phyloP scores from a whole-genome alignment of 2,113 vertebrate genomes.

The Oreochromis niloticus region DNA sequence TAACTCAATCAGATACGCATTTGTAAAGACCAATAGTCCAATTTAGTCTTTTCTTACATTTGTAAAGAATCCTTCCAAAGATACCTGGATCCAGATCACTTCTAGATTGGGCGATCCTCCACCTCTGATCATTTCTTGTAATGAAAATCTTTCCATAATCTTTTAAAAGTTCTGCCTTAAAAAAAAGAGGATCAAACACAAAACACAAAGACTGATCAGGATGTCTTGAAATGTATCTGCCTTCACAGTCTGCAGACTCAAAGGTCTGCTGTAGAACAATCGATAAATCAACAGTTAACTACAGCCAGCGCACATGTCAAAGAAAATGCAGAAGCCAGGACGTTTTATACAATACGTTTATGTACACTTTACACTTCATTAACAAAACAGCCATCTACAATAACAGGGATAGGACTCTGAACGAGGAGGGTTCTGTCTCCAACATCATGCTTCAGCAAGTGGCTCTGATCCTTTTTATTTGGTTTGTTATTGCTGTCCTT shows the following conservation, averaged over 20 bases:
- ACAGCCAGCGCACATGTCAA: neutral
- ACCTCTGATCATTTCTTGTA: neutral
- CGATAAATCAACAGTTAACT: neutral
- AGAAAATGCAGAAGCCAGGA: slow-evolving; percentile 21
- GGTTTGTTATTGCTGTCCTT: slow-evolving; percentile 84
- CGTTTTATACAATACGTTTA: slow-evolving; percentile 75
- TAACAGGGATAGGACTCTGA: slow-evolving; percentile 54
- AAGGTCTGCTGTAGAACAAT: neutral
- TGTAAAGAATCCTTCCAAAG: neutral
- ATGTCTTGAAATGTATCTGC: neutral
- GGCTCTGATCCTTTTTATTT: slow-evolving; percentile 68
- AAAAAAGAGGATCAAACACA: neutral
- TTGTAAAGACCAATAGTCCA: neutral
- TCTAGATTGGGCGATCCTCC: neutral
- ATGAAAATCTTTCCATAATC: neutral
- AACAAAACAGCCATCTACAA: slow-evolving; percentile 71
- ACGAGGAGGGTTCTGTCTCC: slow-evolving; percentile 20
- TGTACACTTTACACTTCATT: slow-evolving; percentile 77
- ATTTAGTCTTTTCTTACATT: neutral
- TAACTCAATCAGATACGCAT: neutral
- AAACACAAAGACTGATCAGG: neutral
- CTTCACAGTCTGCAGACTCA: neutral
- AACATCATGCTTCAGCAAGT: slow-evolving; percentile 23
- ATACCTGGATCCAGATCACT: neutral
- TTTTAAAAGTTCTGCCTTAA: neutral